Evolutionary conservation across 2,113 vertebrate genomes (phyloP).

Genomic region (Paracanthobrama guichenoti): DNA sequence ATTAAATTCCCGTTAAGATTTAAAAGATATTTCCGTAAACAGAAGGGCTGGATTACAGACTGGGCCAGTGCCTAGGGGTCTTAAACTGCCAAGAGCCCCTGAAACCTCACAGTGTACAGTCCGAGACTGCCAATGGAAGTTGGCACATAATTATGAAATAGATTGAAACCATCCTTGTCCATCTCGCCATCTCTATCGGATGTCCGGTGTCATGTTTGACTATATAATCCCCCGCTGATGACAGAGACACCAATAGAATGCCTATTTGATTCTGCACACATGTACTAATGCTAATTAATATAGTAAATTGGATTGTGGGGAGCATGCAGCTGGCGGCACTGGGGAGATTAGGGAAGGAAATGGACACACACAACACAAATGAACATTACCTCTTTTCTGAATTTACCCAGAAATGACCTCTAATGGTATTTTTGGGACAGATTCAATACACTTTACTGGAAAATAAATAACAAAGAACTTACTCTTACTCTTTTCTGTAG

Average conservation of each 20-base stretch:
- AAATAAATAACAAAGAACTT: background rate
- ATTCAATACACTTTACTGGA: background rate
- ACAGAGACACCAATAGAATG: background rate
- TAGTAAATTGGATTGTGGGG: slow-evolving; percentile 7
- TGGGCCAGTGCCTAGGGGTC: too few species aligned
- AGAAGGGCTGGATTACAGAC: background rate
- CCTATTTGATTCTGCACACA: background rate
- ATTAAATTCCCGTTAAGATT: background rate
- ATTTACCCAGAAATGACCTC: background rate
- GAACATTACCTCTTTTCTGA: background rate
- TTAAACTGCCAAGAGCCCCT: background rate
- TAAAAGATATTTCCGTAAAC: background rate
- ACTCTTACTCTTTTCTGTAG: background rate
- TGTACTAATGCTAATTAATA: slow-evolving; percentile 21
- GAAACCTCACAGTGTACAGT: background rate
- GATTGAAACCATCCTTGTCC: background rate
- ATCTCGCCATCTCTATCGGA: background rate
- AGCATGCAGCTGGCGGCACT: background rate
- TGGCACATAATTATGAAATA: background rate
- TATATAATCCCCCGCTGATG: background rate
- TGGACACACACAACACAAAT: background rate
- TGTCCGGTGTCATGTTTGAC: background rate
- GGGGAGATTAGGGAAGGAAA: slow-evolving; percentile 8
- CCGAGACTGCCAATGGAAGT: background rate
- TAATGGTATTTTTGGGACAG: background rate